phyloP scores from a whole-genome alignment of 1,140 invertebrate genomes.

The Cotesia glomerata region DNA sequence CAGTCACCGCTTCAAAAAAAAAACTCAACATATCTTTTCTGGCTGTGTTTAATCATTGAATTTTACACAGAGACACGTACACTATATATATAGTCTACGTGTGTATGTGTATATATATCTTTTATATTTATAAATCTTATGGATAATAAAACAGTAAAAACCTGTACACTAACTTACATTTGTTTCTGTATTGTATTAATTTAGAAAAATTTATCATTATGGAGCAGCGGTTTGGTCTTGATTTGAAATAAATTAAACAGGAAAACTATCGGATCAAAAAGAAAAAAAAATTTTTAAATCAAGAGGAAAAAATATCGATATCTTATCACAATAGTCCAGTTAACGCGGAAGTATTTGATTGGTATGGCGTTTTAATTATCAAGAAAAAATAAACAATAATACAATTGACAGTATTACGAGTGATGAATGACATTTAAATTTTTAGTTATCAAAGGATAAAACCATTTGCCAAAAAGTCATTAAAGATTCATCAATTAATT shows the following conservation, averaged over 20 bases:
- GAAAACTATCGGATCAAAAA: background rate
- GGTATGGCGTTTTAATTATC: background rate
- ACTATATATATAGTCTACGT: background rate
- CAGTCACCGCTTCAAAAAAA: constrained; percentile 2
- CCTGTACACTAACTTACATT: constrained; percentile 28
- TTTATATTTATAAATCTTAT: background rate
- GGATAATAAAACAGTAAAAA: constrained; percentile 26
- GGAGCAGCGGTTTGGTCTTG: constrained; percentile 6
- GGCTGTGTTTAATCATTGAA: background rate
- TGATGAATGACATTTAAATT: background rate
- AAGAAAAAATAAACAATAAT: background rate
- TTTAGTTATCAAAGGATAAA: background rate
- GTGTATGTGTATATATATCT: no score
- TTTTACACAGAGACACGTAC: no score
- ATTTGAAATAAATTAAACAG: background rate
- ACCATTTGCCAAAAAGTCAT: background rate
- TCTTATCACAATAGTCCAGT: background rate
- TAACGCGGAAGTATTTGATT: background rate
- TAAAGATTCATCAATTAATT: no score
- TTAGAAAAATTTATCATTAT: constrained; percentile 19
- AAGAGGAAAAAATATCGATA: background rate
- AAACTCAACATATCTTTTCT: background rate
- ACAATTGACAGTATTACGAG: background rate
- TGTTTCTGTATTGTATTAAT: constrained; percentile 2
- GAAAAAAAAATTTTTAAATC: no score